Conservation (phyloP, 2,888 invertebrate species). For the Temnothorax rugatulus region DNA sequence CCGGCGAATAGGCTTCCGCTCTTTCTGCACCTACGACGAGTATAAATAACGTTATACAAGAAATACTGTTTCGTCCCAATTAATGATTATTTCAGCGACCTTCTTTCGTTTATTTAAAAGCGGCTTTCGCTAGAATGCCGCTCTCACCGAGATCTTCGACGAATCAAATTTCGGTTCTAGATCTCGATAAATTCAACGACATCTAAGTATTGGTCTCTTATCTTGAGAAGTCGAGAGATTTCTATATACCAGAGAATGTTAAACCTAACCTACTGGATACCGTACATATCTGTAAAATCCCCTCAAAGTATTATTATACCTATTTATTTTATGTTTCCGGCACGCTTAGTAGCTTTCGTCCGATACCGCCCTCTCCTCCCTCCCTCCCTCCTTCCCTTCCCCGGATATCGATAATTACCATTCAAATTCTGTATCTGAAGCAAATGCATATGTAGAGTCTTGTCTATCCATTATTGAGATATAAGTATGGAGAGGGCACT, state of each 20-base stretch:
- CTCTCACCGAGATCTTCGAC: neutral
- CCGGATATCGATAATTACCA: neutral
- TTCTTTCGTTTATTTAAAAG: neutral
- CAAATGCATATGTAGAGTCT: neutral
- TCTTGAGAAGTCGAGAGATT: slow-evolving; percentile 4
- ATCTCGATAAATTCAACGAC: neutral
- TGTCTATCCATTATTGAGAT: neutral
- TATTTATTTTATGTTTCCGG: neutral
- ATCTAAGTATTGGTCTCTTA: too few relatives aligned
- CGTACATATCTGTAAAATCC: neutral
- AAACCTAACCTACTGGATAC: neutral
- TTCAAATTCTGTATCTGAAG: neutral
- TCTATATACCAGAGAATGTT: neutral
- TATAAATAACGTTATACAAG: neutral
- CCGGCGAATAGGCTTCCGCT: neutral
- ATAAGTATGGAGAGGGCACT: too few relatives aligned
- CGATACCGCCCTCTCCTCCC: neutral
- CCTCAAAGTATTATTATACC: neutral
- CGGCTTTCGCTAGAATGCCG: neutral
- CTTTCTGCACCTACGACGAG: neutral
- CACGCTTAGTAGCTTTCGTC: neutral
- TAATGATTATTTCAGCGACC: neutral
- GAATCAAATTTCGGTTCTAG: slow-evolving; percentile 6
- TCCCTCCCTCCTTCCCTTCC: too few relatives aligned
- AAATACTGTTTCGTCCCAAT: neutral